A percentile compares a stretch with the other conserved stretches of the same genome.
phyloP scores from a whole-genome alignment of 2,888 invertebrate genomes.

The Litoditis marina region DNA sequence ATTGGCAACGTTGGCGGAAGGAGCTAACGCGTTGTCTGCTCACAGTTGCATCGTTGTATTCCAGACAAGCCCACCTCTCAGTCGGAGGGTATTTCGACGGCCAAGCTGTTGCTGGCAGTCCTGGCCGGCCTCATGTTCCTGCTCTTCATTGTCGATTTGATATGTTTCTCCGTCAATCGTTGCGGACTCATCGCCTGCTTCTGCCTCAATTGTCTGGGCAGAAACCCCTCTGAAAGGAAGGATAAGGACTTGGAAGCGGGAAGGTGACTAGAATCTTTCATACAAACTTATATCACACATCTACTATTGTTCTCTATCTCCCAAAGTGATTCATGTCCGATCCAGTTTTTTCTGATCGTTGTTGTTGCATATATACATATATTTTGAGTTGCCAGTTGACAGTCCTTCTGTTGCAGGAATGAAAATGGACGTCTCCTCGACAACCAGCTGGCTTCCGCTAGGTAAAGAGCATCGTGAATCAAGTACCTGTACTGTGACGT shows the following conservation, averaged over 20 bases:
- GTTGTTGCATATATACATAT: no score
- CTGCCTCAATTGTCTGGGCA: conserved; percentile 49
- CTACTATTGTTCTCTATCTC: no score
- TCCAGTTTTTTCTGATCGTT: no score
- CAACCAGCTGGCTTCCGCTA: conserved; percentile 15
- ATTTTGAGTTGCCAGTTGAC: no score
- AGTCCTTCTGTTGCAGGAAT: no score
- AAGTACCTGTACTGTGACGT: no score
- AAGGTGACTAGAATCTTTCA: no score
- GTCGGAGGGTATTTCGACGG: conserved; percentile 6
- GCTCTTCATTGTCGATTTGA: conserved; percentile 74
- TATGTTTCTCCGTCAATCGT: conserved; percentile 74
- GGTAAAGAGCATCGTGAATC: no score
- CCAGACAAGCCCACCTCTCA: conserved; percentile 18
- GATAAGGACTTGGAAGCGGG: conserved; percentile 35
- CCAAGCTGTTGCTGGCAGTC: conserved; percentile 5
- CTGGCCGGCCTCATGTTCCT: conserved; percentile 71
- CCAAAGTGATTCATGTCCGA: no score
- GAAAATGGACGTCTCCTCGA: conserved; percentile 24
- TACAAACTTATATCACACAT: no score
- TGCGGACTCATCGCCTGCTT: conserved; percentile 65
- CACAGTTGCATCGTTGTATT: background rate
- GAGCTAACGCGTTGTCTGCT: background rate
- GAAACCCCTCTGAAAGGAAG: conserved; percentile 19
- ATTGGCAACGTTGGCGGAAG: background rate